Evolutionary conservation across 2,888 invertebrate genomes (phyloP).

Genomic region (Drosophila anceps): DNA sequence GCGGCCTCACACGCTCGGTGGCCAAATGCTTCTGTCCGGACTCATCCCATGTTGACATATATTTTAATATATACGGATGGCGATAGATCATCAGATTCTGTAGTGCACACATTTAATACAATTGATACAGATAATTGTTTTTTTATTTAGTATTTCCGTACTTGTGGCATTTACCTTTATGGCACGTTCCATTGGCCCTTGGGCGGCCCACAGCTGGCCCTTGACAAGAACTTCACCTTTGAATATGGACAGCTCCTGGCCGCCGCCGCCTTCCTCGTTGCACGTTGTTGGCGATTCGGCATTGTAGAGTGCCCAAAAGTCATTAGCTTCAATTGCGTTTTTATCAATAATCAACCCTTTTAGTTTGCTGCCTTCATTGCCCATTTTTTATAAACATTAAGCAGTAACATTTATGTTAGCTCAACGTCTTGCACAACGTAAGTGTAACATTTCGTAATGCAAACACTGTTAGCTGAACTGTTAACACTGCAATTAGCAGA

Average conservation of each 20-base stretch:
- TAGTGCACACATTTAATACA: too few relatives aligned
- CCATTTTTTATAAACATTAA: constrained; percentile 87
- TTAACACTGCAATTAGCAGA: neutral
- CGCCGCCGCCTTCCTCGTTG: constrained; percentile 86
- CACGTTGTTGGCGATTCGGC: constrained; percentile 83
- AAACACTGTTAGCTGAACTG: constrained; percentile 10
- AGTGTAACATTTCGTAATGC: constrained; percentile 14
- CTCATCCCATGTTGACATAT: constrained; percentile 92
- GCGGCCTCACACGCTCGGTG: constrained; percentile 93
- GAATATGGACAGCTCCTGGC: constrained; percentile 89
- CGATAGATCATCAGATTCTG: constrained; percentile 94
- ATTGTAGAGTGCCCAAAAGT: constrained; percentile 91
- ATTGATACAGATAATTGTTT: neutral
- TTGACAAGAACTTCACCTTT: constrained; percentile 89
- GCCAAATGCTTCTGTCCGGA: constrained; percentile 91
- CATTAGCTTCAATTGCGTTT: constrained; percentile 91
- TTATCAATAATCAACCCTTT: constrained; percentile 90
- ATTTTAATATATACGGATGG: constrained; percentile 94
- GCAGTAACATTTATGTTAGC: constrained; percentile 25
- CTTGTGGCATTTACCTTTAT: constrained; percentile 88
- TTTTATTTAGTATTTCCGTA: neutral
- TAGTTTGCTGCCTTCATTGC: constrained; percentile 91
- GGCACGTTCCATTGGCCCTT: constrained; percentile 90
- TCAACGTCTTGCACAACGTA: constrained; percentile 14
- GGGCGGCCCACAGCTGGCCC: constrained; percentile 88